Conservation (phyloP, 2,888 invertebrate genomes). For the Amaurobius ferox region DNA sequence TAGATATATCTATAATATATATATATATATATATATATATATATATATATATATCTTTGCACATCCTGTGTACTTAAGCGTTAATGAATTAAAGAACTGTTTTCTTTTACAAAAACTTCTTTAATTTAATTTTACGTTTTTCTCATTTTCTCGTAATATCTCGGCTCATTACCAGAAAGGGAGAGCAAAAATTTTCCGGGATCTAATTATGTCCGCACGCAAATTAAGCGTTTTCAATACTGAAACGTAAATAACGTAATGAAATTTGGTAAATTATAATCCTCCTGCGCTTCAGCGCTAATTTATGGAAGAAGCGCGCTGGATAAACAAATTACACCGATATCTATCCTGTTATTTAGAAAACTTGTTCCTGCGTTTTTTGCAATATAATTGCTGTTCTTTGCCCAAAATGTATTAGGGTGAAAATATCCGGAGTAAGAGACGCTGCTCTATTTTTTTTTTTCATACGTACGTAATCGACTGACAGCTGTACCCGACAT, state of each 20-base stretch:
- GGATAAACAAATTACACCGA: background rate
- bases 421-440: too few species aligned
- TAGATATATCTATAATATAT: too few species aligned
- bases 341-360: background rate
- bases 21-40: too few species aligned
- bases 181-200: background rate
- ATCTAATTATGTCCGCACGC: background rate
- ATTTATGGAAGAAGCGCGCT: background rate
- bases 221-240: background rate
- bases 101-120: too few species aligned
- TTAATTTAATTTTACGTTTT: slow-evolving; percentile 6
- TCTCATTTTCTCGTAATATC: background rate
- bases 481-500: too few species aligned
- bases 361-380: background rate
- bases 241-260: slow-evolving; percentile 1
- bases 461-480: too few species aligned
- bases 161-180: background rate
- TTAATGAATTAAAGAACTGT: too few species aligned
- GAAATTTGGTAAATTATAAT: slow-evolving; percentile 8
- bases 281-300: background rate
- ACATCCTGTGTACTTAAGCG: too few species aligned
- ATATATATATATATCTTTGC: too few species aligned
- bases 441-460: too few species aligned
- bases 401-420: too few species aligned
- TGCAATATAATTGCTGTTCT: too few species aligned